Evolutionary conservation across 2,888 invertebrate species (phyloP).

Genomic region (Plebejus anna): DNA sequence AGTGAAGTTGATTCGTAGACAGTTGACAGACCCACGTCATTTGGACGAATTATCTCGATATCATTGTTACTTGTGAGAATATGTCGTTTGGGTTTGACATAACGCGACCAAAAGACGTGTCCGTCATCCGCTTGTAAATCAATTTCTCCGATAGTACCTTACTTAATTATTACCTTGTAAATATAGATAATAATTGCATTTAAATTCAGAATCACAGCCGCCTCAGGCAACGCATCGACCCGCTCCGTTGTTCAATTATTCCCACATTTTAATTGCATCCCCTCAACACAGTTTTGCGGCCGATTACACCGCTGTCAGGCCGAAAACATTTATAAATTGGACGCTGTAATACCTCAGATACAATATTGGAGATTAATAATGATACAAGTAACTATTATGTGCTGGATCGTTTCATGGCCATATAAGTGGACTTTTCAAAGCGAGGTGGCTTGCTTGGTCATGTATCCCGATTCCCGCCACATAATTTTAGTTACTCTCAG

Average conservation of each 20-base stretch:
- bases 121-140: background rate
- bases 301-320: background rate
- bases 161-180: background rate
- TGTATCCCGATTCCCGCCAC: too few relatives aligned
- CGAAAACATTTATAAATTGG: slow-evolving; percentile 6
- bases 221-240: background rate
- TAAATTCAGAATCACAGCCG: background rate
- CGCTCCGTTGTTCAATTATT: background rate
- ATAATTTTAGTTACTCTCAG: too few relatives aligned
- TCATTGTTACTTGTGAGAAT: too few relatives aligned
- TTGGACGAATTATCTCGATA: too few relatives aligned
- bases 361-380: background rate
- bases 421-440: too few relatives aligned
- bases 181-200: background rate
- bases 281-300: slow-evolving; percentile 6
- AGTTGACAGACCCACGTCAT: too few relatives aligned
- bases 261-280: slow-evolving; percentile 15
- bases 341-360: background rate
- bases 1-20: too few relatives aligned
- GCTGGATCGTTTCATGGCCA: background rate
- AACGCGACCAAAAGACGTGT: background rate
- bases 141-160: background rate
- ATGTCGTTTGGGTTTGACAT: too few relatives aligned
- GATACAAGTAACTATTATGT: background rate
- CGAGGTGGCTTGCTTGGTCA: too few relatives aligned